phyloP scores from a whole-genome alignment of 2,797 vertebrate genomes.

The Danio jaintianensis region DNA sequence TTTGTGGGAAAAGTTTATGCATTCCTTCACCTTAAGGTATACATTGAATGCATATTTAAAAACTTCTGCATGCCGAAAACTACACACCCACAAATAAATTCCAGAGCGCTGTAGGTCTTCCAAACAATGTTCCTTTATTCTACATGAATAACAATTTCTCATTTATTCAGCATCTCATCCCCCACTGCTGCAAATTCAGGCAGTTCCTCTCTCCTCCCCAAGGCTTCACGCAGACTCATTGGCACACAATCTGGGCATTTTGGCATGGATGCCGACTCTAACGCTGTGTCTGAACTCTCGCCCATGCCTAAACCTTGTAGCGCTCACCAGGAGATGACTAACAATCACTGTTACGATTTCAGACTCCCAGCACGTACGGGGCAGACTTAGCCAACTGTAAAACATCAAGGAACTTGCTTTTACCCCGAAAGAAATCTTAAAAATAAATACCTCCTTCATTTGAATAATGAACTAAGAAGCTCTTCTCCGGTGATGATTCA shows the following conservation, averaged over 20 bases:
- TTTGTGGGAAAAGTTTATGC: constrained; percentile 12
- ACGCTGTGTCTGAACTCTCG: constrained; percentile 68
- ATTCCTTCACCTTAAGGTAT: background rate
- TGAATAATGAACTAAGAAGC: constrained; percentile 33
- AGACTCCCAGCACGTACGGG: constrained; percentile 40
- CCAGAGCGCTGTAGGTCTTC: constrained; percentile 40
- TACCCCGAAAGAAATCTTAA: constrained; percentile 22
- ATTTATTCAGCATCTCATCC: constrained; percentile 80
- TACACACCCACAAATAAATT: background rate
- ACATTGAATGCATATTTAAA: constrained; percentile 27
- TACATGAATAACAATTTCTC: constrained; percentile 68
- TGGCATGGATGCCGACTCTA: constrained; percentile 77
- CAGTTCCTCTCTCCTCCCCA: constrained; percentile 73
- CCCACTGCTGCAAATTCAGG: constrained; percentile 79
- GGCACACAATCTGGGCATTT: constrained; percentile 74
- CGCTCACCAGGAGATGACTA: constrained; percentile 57
- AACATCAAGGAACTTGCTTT: constrained; percentile 32
- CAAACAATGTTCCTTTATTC: constrained; percentile 67
- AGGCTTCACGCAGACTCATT: constrained; percentile 74
- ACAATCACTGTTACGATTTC: constrained; percentile 44
- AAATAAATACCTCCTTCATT: constrained; percentile 24
- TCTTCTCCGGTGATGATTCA: constrained; percentile 35
- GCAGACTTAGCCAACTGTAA: constrained; percentile 48
- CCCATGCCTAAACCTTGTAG: constrained; percentile 71
- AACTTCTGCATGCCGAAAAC: constrained; percentile 3